These are phyloP conservation scores for Acanthurus tractus DNA, from an alignment of 2,797 vertebrate genomes.

Conservation along the genomic window DNA sequence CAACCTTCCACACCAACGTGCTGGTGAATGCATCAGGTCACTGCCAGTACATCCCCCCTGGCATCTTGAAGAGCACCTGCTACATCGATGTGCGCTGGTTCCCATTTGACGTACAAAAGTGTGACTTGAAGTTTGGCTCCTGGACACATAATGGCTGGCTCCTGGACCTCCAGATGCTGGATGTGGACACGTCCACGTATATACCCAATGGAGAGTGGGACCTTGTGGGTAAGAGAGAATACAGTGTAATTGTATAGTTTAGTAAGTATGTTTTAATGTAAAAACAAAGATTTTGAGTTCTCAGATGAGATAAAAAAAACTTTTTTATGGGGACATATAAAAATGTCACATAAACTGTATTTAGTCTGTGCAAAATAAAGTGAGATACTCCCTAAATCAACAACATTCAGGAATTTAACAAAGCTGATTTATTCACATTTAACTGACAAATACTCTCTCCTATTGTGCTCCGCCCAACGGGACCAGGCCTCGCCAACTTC, in stretches of 20 bases:
- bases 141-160: slow-evolving; percentile 95
- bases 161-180: slow-evolving; percentile 93
- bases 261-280: background rate
- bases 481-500: background rate
- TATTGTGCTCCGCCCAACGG: background rate
- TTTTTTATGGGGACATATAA: background rate
- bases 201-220: slow-evolving; percentile 95
- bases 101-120: slow-evolving; percentile 93
- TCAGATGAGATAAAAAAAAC: background rate
- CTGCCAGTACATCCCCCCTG: slow-evolving; percentile 94
- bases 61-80: slow-evolving; percentile 90
- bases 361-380: background rate
- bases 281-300: background rate
- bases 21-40: slow-evolving; percentile 91
- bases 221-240: slow-evolving; percentile 88
- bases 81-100: slow-evolving; percentile 96
- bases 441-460: background rate
- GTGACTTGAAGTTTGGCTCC: slow-evolving; percentile 93
- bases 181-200: slow-evolving; percentile 93
- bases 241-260: background rate
- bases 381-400: background rate
- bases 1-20: slow-evolving; percentile 95
- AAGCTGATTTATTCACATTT: slow-evolving; percentile 2
- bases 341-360: background rate
- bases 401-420: background rate